Evolutionary conservation across 2,888 invertebrate genomes (phyloP).

Genomic region (Tenthredo livida): DNA sequence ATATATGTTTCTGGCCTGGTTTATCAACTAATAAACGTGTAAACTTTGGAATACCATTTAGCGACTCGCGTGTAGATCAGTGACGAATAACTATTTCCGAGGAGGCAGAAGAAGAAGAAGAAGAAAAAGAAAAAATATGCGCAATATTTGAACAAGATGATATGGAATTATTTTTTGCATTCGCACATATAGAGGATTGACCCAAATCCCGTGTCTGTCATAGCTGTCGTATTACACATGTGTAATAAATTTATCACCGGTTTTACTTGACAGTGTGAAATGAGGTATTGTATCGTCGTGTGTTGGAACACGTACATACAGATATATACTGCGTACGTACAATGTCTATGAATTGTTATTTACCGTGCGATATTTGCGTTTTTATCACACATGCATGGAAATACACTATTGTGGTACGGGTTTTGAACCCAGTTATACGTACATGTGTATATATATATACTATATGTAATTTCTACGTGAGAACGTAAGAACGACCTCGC

Average conservation of each 20-base stretch:
- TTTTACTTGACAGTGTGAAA: constrained; percentile 24
- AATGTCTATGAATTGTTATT: background rate
- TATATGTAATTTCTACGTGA: constrained; percentile 4
- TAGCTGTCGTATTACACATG: constrained; percentile 6
- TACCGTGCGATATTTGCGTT: background rate
- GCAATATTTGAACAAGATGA: background rate
- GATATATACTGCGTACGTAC: too few species aligned
- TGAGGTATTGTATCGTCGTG: background rate
- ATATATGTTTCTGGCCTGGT: too few species aligned
- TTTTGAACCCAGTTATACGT: background rate
- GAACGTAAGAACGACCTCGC: background rate
- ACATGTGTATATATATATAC: too few species aligned
- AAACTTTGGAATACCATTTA: background rate
- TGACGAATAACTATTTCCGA: background rate
- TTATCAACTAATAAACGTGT: background rate
- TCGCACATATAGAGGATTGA: background rate
- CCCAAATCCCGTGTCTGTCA: constrained; percentile 7
- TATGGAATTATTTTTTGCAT: background rate
- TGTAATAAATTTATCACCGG: background rate
- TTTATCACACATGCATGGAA: too few species aligned
- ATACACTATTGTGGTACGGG: background rate
- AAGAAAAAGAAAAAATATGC: background rate
- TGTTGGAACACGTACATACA: background rate
- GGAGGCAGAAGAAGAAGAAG: background rate
- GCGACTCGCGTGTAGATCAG: background rate